Evolutionary conservation across 1,140 invertebrate species (phyloP).

Genomic region (Glomeris maerens): DNA sequence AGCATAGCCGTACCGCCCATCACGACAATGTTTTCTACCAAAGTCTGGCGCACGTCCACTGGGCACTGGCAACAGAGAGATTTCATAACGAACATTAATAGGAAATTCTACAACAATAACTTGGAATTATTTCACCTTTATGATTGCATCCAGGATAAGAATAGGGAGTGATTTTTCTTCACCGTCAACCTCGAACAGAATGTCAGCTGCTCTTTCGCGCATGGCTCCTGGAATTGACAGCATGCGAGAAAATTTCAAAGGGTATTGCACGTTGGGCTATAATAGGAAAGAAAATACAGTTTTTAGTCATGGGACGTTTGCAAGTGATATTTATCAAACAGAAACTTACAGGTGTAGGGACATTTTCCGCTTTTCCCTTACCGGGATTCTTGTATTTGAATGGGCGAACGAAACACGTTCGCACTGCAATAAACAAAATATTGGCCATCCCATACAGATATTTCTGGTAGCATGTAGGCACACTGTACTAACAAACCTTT

Average conservation of each 20-base stretch:
- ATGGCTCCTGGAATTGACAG: conserved; percentile 48
- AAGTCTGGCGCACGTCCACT: conserved; percentile 50
- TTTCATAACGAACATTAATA: conserved; percentile 1
- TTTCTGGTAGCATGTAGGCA: not conserved
- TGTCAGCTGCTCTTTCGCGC: conserved; percentile 62
- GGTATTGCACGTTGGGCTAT: conserved; percentile 63
- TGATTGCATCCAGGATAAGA: conserved; percentile 65
- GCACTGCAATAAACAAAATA: conserved; percentile 29
- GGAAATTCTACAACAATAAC: not conserved
- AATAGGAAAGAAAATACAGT: no score
- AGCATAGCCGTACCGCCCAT: conserved; percentile 70
- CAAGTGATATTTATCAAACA: no score
- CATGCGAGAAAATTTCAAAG: conserved; percentile 44
- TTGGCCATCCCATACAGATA: conserved; percentile 8
- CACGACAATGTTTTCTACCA: conserved; percentile 68
- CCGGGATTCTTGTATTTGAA: no score
- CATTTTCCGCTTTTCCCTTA: no score
- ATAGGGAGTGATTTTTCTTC: conserved; percentile 68
- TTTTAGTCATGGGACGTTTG: no score
- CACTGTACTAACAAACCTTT: conserved; percentile 28
- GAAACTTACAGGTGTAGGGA: no score
- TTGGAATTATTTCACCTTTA: conserved; percentile 40
- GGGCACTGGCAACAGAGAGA: conserved; percentile 43
- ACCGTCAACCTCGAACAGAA: conserved; percentile 68
- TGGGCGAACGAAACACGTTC: conserved; percentile 69